Evolutionary conservation across 2,888 invertebrate genomes (phyloP), one percentile per base, ranked within the genome.

Genomic region (Sicus ferrugineus): DNA sequence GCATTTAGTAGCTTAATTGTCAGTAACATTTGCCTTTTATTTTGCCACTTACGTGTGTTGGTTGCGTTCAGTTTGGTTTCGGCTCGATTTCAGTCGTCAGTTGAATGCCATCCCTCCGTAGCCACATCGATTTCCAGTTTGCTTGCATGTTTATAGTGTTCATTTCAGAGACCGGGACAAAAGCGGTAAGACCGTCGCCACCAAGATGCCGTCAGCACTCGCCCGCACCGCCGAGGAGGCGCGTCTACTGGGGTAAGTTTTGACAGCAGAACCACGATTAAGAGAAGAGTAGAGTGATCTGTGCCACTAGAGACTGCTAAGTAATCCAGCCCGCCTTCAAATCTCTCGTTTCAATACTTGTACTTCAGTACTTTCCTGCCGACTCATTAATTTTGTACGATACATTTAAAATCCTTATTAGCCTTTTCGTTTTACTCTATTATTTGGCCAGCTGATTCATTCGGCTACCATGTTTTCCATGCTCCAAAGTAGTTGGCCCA

Each of bases 211-310:
- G 79, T 86, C 85, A 81, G 85, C 85, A 80, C 85, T 85, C 80
- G 80, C 84, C 80, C 83, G 84, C 77, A 85, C 82, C 81, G 91
- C 93, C 85, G 95, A 95, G 89, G 93, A 94, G 88, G 92, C 93
- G 78, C 93, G 94, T 83, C 91, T 95, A 74, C 88, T 95, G 85
- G 93, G 94, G 94, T 95, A 91, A 93, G 54, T 19, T 11, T n/a
- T 21, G 21, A 52, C 59, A 54, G 46, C 62, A 63, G 52, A 58
- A 56, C 28, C 42, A 42, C 28, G 54, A 46, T n/a, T 30, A 62
- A 21, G 16, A 28, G 2, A 46, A 38, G 38, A 42, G n/a, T 67
- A 46, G 28, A 30, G 26, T 30, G 38, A 56, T 23, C 38, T 61
- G 23, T 28, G 48, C 28, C 19, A n/a, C 16, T 50, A 64, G 64